Evolutionary conservation across 2,113 vertebrate species (phyloP).

Genomic region (Cercopithecus mona): DNA sequence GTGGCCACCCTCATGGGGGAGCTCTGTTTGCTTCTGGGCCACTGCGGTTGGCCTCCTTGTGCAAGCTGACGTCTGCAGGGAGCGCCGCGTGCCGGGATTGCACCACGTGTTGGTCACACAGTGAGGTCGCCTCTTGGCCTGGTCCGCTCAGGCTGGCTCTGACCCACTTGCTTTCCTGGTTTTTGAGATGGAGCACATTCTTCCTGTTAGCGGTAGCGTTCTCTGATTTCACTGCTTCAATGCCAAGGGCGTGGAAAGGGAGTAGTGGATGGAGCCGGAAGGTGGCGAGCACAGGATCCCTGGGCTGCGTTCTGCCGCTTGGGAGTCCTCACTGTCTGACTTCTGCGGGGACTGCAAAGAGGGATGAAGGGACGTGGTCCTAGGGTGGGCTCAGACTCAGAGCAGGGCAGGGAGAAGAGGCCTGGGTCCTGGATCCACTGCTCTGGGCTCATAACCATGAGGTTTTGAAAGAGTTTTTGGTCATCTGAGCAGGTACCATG

Average conservation of each 20-base stretch:
- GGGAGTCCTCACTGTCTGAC: background rate
- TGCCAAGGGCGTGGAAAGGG: background rate
- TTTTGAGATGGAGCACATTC: background rate
- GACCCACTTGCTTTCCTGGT: background rate
- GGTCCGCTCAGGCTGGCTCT: too few species aligned
- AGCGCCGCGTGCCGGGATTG: accelerated
- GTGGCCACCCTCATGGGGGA: background rate
- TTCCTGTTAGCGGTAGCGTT: accelerated
- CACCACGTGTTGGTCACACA: accelerated
- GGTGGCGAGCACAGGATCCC: accelerated
- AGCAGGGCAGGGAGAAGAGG: background rate
- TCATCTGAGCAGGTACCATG: accelerated
- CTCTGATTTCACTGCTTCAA: accelerated
- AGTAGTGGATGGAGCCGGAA: background rate
- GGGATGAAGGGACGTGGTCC: background rate
- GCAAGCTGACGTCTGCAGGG: background rate
- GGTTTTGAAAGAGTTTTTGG: too few species aligned
- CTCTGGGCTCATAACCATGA: accelerated
- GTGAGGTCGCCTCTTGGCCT: accelerated
- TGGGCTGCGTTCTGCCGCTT: accelerated
- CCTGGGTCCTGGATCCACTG: background rate
- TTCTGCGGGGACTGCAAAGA: background rate
- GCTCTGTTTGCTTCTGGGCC: background rate
- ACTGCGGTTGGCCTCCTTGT: background rate
- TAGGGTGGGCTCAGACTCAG: accelerated